Percentiles rank a stretch among this genome's conserved stretches.
phyloP scores from a whole-genome alignment of 2,888 invertebrate species.

The Tolmerus cingulatus region DNA sequence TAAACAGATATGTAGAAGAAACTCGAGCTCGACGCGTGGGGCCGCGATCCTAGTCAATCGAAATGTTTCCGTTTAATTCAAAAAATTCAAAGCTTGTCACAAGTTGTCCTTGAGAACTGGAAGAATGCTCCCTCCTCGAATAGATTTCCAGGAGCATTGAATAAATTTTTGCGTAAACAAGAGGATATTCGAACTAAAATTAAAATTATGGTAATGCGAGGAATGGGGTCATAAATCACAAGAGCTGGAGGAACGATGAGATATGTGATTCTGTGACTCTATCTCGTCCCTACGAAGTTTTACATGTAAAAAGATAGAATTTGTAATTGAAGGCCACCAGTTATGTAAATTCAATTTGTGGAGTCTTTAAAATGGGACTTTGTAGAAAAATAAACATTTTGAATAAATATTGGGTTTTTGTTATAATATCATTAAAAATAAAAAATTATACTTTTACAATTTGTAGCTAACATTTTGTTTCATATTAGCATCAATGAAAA shows the following conservation, averaged over 20 bases:
- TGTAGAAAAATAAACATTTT: not conserved
- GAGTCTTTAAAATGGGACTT: not conserved
- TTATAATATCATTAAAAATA: no score
- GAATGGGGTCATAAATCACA: not conserved
- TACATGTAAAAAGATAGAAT: not conserved
- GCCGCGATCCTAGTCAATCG: not conserved
- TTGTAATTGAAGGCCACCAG: not conserved
- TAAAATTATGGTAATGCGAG: not conserved
- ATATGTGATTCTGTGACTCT: not conserved
- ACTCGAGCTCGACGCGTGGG: not conserved
- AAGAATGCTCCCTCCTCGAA: not conserved
- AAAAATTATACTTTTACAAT: no score
- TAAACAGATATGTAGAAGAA: conserved; percentile 5
- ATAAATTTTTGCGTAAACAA: not conserved
- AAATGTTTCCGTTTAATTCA: not conserved
- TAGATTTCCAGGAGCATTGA: not conserved
- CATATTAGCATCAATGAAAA: no score
- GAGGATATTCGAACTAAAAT: not conserved
- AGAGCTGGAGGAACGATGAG: not conserved
- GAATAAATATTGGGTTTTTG: no score
- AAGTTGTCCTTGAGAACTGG: not conserved
- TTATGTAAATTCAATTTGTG: not conserved
- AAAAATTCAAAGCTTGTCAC: not conserved
- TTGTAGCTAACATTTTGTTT: no score
- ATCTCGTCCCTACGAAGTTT: not conserved